phyloP scores from a whole-genome alignment of 2,797 vertebrate genomes.

The Melanitta fusca region DNA sequence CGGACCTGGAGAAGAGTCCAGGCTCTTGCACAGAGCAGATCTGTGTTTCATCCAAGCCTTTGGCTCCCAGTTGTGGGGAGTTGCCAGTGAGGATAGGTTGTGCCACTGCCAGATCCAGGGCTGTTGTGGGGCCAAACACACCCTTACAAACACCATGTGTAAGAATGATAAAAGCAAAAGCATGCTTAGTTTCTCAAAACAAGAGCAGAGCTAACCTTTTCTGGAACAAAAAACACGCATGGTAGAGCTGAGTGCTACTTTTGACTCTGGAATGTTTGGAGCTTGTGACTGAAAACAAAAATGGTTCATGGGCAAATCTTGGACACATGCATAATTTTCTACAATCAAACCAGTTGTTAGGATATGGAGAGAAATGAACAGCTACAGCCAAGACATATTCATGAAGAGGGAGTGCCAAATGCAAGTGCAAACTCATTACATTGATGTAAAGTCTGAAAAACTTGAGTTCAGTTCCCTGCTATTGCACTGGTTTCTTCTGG shows the following conservation, averaged over 20 bases:
- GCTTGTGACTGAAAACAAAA: slow-evolving; percentile 14
- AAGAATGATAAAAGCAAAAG: neutral
- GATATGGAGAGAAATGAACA: slow-evolving; percentile 1
- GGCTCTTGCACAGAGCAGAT: neutral
- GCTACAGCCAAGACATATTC: neutral
- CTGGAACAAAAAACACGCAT: neutral
- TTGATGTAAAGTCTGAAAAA: neutral
- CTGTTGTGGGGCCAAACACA: neutral
- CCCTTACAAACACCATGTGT: slow-evolving; percentile 9
- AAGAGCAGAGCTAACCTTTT: neutral
- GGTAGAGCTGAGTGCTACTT: neutral
- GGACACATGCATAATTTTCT: neutral
- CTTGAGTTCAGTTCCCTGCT: neutral
- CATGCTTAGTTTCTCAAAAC: neutral
- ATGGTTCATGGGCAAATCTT: neutral
- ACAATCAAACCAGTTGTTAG: slow-evolving; percentile 6
- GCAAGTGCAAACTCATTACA: neutral
- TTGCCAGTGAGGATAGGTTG: slow-evolving; percentile 9
- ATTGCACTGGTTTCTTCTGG: neutral
- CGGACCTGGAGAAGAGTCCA: neutral
- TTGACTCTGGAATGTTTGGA: slow-evolving; percentile 11
- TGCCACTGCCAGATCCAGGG: neutral
- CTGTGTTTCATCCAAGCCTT: neutral
- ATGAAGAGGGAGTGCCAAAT: neutral
- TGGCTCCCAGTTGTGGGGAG: neutral